Base-by-base conservation (phyloP, 2,888 invertebrate genomes). In the Ecdyonurus torrentis region DNA sequence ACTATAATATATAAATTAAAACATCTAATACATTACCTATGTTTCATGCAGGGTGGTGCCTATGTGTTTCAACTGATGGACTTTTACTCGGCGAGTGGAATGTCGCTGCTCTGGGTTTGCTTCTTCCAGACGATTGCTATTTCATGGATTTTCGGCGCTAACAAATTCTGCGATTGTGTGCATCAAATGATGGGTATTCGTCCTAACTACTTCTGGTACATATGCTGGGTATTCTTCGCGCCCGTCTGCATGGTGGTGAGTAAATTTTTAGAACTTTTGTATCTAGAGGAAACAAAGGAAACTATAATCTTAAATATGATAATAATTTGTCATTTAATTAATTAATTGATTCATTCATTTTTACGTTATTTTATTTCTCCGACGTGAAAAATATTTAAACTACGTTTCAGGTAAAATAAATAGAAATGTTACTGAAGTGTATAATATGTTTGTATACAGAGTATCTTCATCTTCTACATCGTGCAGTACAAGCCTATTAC, bases 111-210 rank as follows among this genome's bases (percentile, higher is more conserved):
- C 15, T 82, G 81, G 81, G 80, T 81, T 1, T 81, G 81, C 67
- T 81, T 82, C 72, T 82, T 81, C 71, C 81, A 82, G 74, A 81
- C 81, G 2, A 76, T 81, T 53, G 79, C 79, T 7, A 79, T 82
- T 66, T 80, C 81, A 1, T 82, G 81, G 81, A 76, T 80, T 52
- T 81, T 81, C 66, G 81, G 81, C 7, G 81, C 80, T 1, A 75
- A 80, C 20, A 78, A 79, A 68, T 77, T 84, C 65, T 76, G 77
- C 64, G 78, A 79, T 61, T 84, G 83, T 65, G 75, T 85, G 58
- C 77, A 82, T 66, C 80, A 83, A 69, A 84, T 84, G 84, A 78
- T 83, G 72, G 82, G 82, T 7, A 75, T 78, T 52, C 74, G 77
- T 58, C 77, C 81, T 22, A 77, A 76, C 66, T 71, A 70, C 61